Percentiles rank a stretch among this genome's conserved stretches.
phyloP scores from a whole-genome alignment of 2,888 invertebrate genomes.

The Dione vanillae region DNA sequence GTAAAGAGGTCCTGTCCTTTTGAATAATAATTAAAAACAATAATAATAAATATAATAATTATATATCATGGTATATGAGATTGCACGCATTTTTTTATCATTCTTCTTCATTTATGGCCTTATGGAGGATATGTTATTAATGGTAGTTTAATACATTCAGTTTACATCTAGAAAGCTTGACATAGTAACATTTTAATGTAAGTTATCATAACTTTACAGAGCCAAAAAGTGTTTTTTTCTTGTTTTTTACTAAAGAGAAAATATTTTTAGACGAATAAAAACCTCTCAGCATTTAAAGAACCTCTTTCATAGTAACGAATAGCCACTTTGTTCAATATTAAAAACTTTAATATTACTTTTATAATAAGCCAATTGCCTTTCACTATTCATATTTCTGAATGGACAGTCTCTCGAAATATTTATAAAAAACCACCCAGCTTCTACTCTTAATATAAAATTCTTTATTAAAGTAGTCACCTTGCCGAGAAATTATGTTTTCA shows the following conservation, averaged over 20 bases:
- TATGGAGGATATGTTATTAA: too few relatives aligned
- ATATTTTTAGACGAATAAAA: background rate
- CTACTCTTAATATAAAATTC: constrained; percentile 32
- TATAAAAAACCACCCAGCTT: background rate
- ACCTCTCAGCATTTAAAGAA: background rate
- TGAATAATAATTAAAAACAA: too few relatives aligned
- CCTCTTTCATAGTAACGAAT: constrained; percentile 8
- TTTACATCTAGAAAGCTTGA: too few relatives aligned
- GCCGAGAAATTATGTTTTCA: constrained; percentile 58
- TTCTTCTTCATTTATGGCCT: too few relatives aligned
- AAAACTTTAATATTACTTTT: constrained; percentile 5
- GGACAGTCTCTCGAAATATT: constrained; percentile 16
- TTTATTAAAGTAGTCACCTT: constrained; percentile 61
- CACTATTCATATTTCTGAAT: constrained; percentile 17
- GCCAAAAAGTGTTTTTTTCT: background rate
- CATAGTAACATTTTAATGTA: background rate
- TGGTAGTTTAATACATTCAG: too few relatives aligned
- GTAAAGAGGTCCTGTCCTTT: too few relatives aligned
- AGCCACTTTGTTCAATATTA: constrained; percentile 5
- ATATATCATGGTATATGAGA: too few relatives aligned
- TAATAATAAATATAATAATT: too few relatives aligned
- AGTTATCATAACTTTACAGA: background rate
- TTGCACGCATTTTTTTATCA: too few relatives aligned
- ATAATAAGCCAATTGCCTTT: constrained; percentile 12
- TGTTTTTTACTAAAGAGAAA: background rate